phyloP scores from a whole-genome alignment of 2,888 invertebrate species.

The Apotomis turbidana region DNA sequence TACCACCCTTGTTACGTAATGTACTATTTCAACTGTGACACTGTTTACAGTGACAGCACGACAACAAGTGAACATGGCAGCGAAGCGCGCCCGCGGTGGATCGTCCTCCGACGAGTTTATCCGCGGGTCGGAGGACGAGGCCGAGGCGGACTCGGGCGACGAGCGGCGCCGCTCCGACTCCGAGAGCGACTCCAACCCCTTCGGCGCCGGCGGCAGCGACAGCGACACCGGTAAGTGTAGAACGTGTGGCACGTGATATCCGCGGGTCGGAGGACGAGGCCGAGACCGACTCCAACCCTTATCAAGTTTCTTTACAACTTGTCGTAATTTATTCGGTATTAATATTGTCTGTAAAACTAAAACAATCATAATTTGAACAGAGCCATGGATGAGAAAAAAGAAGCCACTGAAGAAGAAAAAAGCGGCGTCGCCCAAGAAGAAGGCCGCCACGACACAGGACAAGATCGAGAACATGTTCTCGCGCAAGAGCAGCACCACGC shows the following conservation, averaged over 20 bases:
- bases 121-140: conserved; percentile 86
- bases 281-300: too few species aligned
- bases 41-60: conserved; percentile 67
- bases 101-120: conserved; percentile 87
- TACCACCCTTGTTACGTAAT: too few species aligned
- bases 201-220: conserved; percentile 87
- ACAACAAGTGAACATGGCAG: conserved; percentile 71
- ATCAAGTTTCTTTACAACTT: too few species aligned
- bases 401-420: conserved; percentile 86
- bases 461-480: conserved; percentile 89
- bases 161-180: conserved; percentile 59
- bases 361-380: conserved; percentile 62
- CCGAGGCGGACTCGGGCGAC: conserved; percentile 61
- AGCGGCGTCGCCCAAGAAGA: conserved; percentile 79
- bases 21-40: neutral
- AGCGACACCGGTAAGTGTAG: conserved; percentile 84
- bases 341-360: too few species aligned
- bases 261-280: conserved; percentile 74
- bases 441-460: conserved; percentile 88
- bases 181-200: conserved; percentile 92
- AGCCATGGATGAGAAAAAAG: conserved; percentile 91
- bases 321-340: neutral
- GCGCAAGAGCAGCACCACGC: conserved; percentile 67
- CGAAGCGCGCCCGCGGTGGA: conserved; percentile 81
- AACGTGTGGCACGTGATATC: conserved; percentile 55